These are phyloP conservation scores for Gryllus bimaculatus DNA, from an alignment of 1,140 invertebrate species.

Conservation along the genomic window DNA sequence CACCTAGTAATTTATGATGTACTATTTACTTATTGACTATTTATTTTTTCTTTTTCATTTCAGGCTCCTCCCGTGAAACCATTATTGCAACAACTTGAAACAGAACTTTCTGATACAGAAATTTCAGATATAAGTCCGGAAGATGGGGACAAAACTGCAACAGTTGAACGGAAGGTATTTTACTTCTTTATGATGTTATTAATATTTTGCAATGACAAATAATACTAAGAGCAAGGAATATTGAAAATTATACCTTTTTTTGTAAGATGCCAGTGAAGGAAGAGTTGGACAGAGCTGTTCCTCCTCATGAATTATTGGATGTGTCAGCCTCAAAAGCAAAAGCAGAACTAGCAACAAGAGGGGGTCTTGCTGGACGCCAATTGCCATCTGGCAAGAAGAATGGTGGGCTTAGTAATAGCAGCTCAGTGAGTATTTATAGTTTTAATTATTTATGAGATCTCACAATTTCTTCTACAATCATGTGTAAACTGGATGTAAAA, in stretches of 20 bases:
- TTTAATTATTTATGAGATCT: too few species aligned
- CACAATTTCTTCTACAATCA: too few species aligned
- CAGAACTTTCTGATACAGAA: slow-evolving; percentile 59
- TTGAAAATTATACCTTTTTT: neutral
- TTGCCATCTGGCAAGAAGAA: slow-evolving; percentile 40
- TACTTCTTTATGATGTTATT: slow-evolving; percentile 23
- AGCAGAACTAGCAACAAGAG: slow-evolving; percentile 70
- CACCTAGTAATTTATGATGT: neutral
- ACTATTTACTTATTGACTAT: neutral
- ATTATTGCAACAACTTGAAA: slow-evolving; percentile 49
- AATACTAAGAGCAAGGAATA: slow-evolving; percentile 14
- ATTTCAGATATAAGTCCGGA: slow-evolving; percentile 60
- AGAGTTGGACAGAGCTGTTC: slow-evolving; percentile 76
- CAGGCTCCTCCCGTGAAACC: slow-evolving; percentile 30
- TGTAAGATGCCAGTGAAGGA: slow-evolving; percentile 48
- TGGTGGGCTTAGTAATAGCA: slow-evolving; percentile 48
- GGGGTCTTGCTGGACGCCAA: slow-evolving; percentile 41
- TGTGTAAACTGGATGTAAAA: too few species aligned
- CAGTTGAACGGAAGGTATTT: slow-evolving; percentile 56
- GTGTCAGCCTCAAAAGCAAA: slow-evolving; percentile 79
- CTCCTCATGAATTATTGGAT: slow-evolving; percentile 73
- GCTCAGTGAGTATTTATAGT: slow-evolving; percentile 43
- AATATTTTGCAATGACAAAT: neutral
- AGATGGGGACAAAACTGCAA: slow-evolving; percentile 62
- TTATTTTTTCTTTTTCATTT: neutral